Evolutionary conservation across 1,140 invertebrate species (phyloP).

Genomic region (Procambarus virginalis): DNA sequence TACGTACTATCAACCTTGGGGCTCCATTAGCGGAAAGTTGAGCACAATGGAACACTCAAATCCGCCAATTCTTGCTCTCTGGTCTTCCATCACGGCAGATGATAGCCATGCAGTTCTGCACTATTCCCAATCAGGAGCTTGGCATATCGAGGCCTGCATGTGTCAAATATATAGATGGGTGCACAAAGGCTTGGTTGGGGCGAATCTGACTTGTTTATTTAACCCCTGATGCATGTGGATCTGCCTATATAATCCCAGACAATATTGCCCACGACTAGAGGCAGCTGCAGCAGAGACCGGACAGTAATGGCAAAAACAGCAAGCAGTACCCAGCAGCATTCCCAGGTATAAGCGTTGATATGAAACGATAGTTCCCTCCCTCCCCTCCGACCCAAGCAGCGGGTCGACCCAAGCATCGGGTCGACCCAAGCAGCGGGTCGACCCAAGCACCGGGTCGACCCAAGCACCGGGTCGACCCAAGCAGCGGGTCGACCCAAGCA

Average conservation of each 20-base stretch:
- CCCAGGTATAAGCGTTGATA: too few species aligned
- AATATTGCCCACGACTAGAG: neutral
- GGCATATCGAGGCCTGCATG: neutral
- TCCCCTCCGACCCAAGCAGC: too few species aligned
- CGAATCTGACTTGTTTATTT: neutral
- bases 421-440: too few species aligned
- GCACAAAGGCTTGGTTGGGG: neutral
- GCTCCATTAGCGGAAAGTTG: neutral
- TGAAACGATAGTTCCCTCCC: too few species aligned
- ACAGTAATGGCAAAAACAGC: neutral
- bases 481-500: too few species aligned
- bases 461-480: too few species aligned
- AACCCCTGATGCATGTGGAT: neutral
- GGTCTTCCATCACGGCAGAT: neutral
- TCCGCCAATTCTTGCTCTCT: neutral
- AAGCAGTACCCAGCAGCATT: too few species aligned
- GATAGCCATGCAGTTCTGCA: neutral
- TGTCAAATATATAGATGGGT: neutral
- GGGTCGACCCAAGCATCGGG: too few species aligned
- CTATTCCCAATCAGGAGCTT: neutral
- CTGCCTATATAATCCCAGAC: neutral
- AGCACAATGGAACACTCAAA: neutral
- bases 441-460: too few species aligned
- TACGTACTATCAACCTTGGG: neutral
- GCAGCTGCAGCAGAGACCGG: neutral